Conservation (phyloP, 2,888 invertebrate genomes). For the Clepsis dumicolana region DNA sequence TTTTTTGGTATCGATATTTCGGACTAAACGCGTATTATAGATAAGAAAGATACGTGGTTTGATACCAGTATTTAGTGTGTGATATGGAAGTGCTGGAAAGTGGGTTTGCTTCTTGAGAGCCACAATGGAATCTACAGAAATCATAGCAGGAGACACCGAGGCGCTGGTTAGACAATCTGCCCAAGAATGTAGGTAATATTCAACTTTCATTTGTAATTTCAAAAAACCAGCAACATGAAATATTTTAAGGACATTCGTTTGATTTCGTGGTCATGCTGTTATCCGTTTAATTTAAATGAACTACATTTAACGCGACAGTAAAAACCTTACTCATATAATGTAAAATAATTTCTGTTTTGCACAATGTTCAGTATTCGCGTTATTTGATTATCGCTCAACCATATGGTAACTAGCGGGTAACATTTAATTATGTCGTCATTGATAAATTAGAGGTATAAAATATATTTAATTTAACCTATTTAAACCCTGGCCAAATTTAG, state of each 20-base stretch:
- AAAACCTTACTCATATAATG: too few relatives aligned
- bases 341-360: too few relatives aligned
- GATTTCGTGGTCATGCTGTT: not conserved
- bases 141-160: constrained; percentile 54
- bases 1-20: not conserved
- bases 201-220: not conserved
- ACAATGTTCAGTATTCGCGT: too few relatives aligned
- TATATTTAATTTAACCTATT: too few relatives aligned
- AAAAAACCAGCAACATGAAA: not conserved
- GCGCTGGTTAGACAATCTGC: constrained; percentile 53
- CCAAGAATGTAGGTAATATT: constrained; percentile 63
- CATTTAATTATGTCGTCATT: too few relatives aligned
- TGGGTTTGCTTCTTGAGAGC: not conserved
- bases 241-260: not conserved
- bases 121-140: constrained; percentile 19
- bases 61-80: not conserved
- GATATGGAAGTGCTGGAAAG: not conserved
- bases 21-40: not conserved
- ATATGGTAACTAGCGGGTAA: too few relatives aligned
- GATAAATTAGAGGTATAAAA: too few relatives aligned
- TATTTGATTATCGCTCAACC: too few relatives aligned
- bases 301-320: too few relatives aligned
- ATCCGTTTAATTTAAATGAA: too few relatives aligned
- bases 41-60: constrained; percentile 6
- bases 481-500: too few relatives aligned